These are phyloP conservation scores for Microdon myrmicae DNA, from an alignment of 2,888 invertebrate species.

Conservation along the genomic window DNA sequence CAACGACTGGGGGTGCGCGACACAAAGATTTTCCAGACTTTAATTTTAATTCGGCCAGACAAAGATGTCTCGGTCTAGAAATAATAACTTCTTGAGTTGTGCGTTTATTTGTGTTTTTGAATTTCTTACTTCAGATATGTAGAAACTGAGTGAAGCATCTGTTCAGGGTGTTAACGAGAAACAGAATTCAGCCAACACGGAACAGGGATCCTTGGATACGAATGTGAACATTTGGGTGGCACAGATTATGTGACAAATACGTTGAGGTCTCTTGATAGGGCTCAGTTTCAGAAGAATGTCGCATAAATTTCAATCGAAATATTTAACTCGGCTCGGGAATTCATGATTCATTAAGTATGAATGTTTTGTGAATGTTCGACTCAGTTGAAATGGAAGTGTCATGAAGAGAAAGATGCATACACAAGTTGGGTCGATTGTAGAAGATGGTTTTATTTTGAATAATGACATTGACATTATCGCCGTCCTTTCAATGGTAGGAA, in stretches of 20 bases:
- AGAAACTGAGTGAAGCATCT: constrained; percentile 45
- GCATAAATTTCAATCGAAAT: constrained; percentile 38
- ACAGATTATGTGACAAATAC: constrained; percentile 46
- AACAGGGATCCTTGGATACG: constrained; percentile 8
- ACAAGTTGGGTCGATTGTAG: too few species aligned
- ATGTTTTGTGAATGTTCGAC: constrained; percentile 9
- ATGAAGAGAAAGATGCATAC: too few species aligned
- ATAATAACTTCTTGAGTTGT: constrained; percentile 56
- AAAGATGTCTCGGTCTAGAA: constrained; percentile 62
- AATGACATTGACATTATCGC: too few species aligned
- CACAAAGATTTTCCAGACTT: constrained; percentile 35
- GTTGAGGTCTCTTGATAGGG: constrained; percentile 23
- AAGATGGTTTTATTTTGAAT: too few species aligned
- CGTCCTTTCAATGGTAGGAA: constrained; percentile 1
- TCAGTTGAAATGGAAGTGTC: too few species aligned
- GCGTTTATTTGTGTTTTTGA: constrained; percentile 9
- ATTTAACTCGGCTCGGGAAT: constrained; percentile 31
- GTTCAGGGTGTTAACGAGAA: constrained; percentile 43
- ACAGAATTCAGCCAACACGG: constrained; percentile 29
- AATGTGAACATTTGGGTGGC: constrained; percentile 36
- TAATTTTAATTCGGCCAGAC: constrained; percentile 53
- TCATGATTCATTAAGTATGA: constrained; percentile 29
- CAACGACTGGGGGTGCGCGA: constrained; percentile 14
- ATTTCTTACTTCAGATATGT: constrained; percentile 4
- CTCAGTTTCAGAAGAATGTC: constrained; percentile 18